Percentiles rank a stretch among this genome's conserved stretches.
Conservation (phyloP, 23 tunicate genomes). For the Halocynthia roretzi region DNA sequence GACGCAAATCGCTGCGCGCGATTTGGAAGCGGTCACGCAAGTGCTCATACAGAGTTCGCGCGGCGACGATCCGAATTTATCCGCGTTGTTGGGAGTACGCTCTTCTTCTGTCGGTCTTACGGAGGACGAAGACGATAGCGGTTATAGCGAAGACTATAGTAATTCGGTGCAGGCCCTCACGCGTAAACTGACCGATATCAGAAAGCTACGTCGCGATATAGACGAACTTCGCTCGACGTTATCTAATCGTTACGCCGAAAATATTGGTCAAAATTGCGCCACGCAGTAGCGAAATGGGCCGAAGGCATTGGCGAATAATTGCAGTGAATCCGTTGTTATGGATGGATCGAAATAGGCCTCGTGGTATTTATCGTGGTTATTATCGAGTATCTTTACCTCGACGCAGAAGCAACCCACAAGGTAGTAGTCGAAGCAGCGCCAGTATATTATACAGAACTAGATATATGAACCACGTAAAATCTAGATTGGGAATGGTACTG, state of each 20-base stretch:
- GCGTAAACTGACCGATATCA: constrained; percentile 29
- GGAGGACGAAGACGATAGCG: constrained; percentile 18
- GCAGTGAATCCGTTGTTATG: too few relatives aligned
- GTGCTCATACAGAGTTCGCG: constrained; percentile 58
- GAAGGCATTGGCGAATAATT: too few relatives aligned
- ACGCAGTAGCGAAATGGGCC: constrained; percentile 30
- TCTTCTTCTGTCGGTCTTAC: constrained; percentile 13
- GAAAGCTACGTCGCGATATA: constrained; percentile 51
- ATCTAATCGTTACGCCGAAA: constrained; percentile 73
- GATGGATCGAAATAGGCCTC: too few relatives aligned
- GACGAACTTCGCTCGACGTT: constrained; percentile 69
- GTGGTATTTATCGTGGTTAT: too few relatives aligned
- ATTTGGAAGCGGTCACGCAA: constrained; percentile 66
- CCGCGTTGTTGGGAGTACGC: constrained; percentile 67
- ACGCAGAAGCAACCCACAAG: too few relatives aligned
- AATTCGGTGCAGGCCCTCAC: constrained; percentile 23
- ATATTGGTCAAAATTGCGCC: constrained; percentile 66
- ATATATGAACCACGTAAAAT: too few relatives aligned
- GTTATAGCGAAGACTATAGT: neutral
- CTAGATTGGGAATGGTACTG: too few relatives aligned
- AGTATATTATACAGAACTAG: too few relatives aligned
- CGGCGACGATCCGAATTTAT: constrained; percentile 67
- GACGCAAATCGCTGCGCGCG: constrained; percentile 43
- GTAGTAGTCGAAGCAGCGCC: too few relatives aligned
- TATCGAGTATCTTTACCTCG: too few relatives aligned